phyloP scores from a whole-genome alignment of 2,113 vertebrate genomes.

The Brachyhypopomus gauderio region DNA sequence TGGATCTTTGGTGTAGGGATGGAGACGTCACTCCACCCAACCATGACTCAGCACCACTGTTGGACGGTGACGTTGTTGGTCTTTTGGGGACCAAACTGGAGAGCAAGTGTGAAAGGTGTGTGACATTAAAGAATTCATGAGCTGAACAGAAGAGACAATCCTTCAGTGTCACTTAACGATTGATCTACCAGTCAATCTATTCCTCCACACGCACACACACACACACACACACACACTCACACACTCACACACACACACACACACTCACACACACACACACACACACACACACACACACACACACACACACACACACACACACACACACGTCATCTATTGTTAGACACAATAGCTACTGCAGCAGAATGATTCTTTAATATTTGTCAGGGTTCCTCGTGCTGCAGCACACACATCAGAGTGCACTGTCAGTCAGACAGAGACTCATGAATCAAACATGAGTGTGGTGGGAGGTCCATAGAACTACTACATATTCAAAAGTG shows the following conservation, averaged over 20 bases:
- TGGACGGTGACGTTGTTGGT: too few relatives aligned
- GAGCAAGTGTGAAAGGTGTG: background rate
- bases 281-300: constrained; percentile 10
- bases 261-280: constrained; percentile 16
- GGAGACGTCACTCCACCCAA: too few relatives aligned
- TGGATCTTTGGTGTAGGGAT: too few relatives aligned
- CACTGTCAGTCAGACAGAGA: constrained; percentile 4
- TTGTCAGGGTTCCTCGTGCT: background rate
- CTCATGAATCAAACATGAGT: constrained; percentile 34
- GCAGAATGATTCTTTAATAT: constrained; percentile 8
- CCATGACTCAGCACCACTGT: too few relatives aligned
- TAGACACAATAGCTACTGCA: background rate
- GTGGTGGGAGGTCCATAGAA: constrained; percentile 12
- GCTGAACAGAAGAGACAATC: constrained; percentile 27
- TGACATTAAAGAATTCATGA: constrained; percentile 30
- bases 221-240: constrained; percentile 10
- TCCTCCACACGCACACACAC: background rate
- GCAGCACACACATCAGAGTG: background rate
- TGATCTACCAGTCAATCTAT: constrained; percentile 63
- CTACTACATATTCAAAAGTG: constrained; percentile 2
- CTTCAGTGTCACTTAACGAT: constrained; percentile 48
- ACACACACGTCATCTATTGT: constrained; percentile 27
- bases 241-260: constrained; percentile 26
- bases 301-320: constrained; percentile 1
- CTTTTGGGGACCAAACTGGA: background rate